Evolutionary conservation across 2,888 invertebrate species (phyloP).

Genomic region (Cephus spinipes): DNA sequence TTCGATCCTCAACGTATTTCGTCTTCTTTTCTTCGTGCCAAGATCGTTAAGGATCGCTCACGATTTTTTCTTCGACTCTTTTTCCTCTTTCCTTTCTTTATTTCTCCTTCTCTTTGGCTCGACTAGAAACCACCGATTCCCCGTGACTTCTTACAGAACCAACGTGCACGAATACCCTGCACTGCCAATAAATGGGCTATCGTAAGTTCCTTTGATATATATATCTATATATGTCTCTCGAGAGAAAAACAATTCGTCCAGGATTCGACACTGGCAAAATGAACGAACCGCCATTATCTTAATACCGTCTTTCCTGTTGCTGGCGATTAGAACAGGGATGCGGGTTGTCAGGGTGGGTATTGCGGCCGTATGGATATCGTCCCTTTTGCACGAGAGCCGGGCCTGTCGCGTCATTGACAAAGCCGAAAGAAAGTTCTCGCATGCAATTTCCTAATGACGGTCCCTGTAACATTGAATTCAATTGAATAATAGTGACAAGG

Average conservation of each 20-base stretch:
- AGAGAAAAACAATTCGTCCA: too few species aligned
- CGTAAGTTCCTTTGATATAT: not conserved
- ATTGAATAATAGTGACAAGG: constrained; percentile 61
- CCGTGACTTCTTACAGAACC: too few species aligned
- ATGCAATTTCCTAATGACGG: constrained; percentile 65
- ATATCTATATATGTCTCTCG: too few species aligned
- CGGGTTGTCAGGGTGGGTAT: too few species aligned
- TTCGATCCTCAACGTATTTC: constrained; percentile 32
- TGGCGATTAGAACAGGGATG: not conserved
- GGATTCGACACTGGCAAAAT: not conserved
- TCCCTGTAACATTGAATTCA: constrained; percentile 64
- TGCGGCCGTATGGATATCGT: not conserved
- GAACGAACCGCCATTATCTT: not conserved
- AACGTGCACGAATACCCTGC: too few species aligned
- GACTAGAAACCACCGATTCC: too few species aligned
- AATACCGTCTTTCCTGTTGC: not conserved
- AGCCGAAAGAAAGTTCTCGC: constrained; percentile 66
- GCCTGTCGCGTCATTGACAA: not conserved
- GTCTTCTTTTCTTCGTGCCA: constrained; percentile 1
- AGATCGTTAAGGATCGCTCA: not conserved
- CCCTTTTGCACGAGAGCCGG: not conserved
- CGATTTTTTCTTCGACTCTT: not conserved
- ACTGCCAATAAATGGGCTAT: too few species aligned
- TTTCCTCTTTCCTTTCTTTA: not conserved
- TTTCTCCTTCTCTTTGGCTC: not conserved